Base-by-base conservation (phyloP, 2,113 vertebrate species). In the Dipodomys stephensi region DNA sequence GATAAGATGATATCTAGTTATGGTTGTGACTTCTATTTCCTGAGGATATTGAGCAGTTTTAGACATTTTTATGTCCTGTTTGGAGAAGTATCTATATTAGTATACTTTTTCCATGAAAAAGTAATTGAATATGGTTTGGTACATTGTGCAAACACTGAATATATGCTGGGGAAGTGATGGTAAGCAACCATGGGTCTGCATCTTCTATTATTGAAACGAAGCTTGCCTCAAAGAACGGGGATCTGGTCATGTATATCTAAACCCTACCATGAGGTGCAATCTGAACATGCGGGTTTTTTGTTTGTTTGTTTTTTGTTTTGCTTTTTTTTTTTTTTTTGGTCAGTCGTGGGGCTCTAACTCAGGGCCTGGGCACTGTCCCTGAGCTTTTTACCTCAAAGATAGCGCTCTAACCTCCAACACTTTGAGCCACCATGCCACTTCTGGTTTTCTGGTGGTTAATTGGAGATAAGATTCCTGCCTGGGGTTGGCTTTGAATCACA, bases 1-100 rank as follows among this genome's bases (percentile, higher is more conserved):
- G 10, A 49, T 74, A 46, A 84, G 12, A 4, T 87, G 12, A 90
- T 44, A 64, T n/a, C 28, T 78, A 16, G 12, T 30, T 83, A 22
- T 88, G 46, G 4, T 35, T 72, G 78, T 93, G 72, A 67, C 87
- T 77, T 73, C 15, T 30, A 53, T 88, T 91, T 95, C 19, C 25
- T 83, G 23, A 92, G 18, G 71, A 83, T 60, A 67, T 32, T 19
- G n/a, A 88, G 3, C 22, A 69, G 68, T 6, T 83, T 49, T 77
- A 8, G 4, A 15, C 22, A 67, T 78, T n/a, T 88, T 15, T 68
- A 39, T 74, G n/a, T 46, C 7, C 79, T 77, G 0, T 60, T 88
- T 92, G 49, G 39, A 71, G 16, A 67, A 91, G 60, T 72, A 6
- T 65, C 3, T 83, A 30, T 32, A n/a, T 86, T 79, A 72, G 49